Percentiles rank a stretch among this genome's conserved stretches.
phyloP scores from a whole-genome alignment of 2,888 invertebrate species.

The Elegia similella region DNA sequence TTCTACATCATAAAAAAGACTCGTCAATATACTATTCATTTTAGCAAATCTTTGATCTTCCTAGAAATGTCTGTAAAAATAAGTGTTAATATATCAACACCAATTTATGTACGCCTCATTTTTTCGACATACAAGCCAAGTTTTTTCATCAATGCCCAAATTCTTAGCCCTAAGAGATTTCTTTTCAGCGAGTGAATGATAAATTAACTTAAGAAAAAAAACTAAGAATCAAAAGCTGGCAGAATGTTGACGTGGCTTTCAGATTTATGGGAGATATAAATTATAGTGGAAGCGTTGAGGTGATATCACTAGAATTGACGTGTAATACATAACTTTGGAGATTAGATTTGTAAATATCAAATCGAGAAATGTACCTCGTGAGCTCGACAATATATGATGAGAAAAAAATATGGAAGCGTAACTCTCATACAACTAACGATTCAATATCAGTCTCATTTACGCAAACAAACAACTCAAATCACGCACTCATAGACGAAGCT shows the following conservation, averaged over 20 bases:
- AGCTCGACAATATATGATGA: too few species aligned
- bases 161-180: not conserved
- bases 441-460: too few species aligned
- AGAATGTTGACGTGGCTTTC: not conserved
- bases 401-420: too few species aligned
- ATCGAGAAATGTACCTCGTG: too few species aligned
- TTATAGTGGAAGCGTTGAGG: not conserved
- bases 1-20: too few species aligned
- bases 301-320: not conserved
- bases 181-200: not conserved
- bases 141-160: not conserved
- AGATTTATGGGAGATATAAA: not conserved
- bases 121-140: not conserved
- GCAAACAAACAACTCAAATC: too few species aligned
- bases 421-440: too few species aligned
- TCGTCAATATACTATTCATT: too few species aligned
- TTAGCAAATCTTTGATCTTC: not conserved
- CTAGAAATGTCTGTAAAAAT: not conserved
- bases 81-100: not conserved
- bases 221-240: not conserved
- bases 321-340: too few species aligned
- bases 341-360: too few species aligned
- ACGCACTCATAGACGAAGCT: too few species aligned
- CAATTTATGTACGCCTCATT: not conserved
- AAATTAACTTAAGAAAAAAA: constrained; percentile 6